These are phyloP conservation scores for Uropsilus gracilis DNA, from an alignment of 2,113 vertebrate species.

Conservation along the genomic window DNA sequence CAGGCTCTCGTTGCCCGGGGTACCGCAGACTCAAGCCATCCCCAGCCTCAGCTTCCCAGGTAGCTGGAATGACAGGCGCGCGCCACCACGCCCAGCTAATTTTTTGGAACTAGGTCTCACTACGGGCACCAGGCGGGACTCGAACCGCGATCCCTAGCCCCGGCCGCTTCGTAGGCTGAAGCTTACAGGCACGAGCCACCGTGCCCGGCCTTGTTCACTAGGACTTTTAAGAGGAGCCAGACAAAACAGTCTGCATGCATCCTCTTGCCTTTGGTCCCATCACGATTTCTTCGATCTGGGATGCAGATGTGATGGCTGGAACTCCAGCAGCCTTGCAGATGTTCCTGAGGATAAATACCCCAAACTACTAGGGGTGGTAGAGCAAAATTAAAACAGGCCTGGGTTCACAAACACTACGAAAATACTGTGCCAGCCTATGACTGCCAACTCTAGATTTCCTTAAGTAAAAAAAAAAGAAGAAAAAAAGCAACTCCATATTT, in stretches of 20 bases:
- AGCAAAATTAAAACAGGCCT: neutral
- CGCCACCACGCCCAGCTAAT: too few relatives aligned
- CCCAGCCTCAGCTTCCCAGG: too few relatives aligned
- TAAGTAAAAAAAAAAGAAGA: neutral
- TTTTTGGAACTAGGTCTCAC: too few relatives aligned
- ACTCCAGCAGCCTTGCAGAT: neutral
- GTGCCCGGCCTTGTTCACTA: neutral
- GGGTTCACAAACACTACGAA: neutral
- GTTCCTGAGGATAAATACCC: neutral
- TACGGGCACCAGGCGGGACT: too few relatives aligned
- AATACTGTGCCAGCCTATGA: neutral
- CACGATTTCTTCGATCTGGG: neutral
- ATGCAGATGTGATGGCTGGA: neutral
- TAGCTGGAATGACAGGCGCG: too few relatives aligned
- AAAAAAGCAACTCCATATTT: neutral
- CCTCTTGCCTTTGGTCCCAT: neutral
- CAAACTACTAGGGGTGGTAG: neutral
- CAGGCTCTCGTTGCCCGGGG: too few relatives aligned
- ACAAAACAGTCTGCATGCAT: too few relatives aligned
- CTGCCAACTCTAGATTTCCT: neutral
- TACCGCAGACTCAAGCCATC: too few relatives aligned
- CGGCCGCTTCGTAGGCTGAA: too few relatives aligned
- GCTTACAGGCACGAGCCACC: too few relatives aligned
- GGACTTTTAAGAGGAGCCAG: neutral
- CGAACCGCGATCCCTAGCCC: too few relatives aligned